Conservation (phyloP, 2,113 vertebrate species). For the human region DNA sequence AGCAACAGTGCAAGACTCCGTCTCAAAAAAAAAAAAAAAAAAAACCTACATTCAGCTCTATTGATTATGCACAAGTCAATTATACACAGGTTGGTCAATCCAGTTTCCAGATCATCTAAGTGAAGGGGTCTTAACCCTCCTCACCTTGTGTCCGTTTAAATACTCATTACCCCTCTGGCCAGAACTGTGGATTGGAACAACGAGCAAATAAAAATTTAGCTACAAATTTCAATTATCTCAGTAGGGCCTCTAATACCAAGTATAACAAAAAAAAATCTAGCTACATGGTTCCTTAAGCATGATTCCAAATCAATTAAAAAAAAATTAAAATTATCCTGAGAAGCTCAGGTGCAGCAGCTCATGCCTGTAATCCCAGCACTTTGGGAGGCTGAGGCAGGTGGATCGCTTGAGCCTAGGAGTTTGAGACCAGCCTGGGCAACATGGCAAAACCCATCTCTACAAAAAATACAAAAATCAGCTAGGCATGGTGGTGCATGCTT, state of each 20-base stretch:
- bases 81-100: background rate
- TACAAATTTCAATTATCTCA: background rate
- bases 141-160: background rate
- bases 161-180: background rate
- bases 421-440: background rate
- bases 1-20: too few relatives aligned
- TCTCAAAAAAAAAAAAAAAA: too few relatives aligned
- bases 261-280: background rate
- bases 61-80: background rate
- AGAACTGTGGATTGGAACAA: background rate
- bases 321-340: background rate
- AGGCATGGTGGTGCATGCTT: background rate
- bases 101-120: background rate
- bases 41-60: background rate
- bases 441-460: background rate
- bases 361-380: background rate
- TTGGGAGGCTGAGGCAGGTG: background rate
- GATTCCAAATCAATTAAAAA: background rate
- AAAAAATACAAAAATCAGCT: background rate
- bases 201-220: constrained; percentile 33
- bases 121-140: background rate
- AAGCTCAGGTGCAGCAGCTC: background rate
- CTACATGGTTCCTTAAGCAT: background rate
- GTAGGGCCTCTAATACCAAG: background rate
- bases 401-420: background rate